These are phyloP conservation scores for Piliocolobus tephrosceles DNA, from an alignment of 2,113 vertebrate species.

Conservation along the genomic window DNA sequence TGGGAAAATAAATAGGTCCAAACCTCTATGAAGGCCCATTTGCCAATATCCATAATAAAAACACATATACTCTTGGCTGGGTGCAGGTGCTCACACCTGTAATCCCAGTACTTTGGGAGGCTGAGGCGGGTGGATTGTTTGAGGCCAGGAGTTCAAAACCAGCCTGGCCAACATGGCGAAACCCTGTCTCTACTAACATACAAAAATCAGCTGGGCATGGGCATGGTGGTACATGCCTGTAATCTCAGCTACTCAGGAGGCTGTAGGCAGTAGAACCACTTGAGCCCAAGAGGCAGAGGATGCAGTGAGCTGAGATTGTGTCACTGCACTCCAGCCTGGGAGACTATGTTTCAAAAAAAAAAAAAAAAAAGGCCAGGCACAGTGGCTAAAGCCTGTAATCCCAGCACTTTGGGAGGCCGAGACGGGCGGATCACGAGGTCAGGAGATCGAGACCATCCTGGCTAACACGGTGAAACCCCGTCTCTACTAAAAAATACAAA, in stretches of 20 bases:
- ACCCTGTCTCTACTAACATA: not conserved
- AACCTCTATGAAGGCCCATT: not conserved
- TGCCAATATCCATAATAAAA: conserved; percentile 16
- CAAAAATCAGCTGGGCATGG: not conserved
- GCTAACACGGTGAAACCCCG: too few relatives aligned
- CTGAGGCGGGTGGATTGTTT: too few relatives aligned
- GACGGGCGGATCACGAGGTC: too few relatives aligned
- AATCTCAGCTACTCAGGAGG: not conserved
- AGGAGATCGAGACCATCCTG: too few relatives aligned
- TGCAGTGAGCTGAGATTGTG: not conserved
- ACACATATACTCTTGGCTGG: not conserved
- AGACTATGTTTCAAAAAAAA: not conserved
- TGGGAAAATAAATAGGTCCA: not conserved
- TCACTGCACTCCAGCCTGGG: not conserved
- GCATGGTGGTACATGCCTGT: not conserved
- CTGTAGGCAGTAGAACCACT: not conserved
- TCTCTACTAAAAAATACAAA: too few relatives aligned
- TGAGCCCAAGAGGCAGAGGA: not conserved
- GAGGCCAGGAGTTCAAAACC: not conserved
- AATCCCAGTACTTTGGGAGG: not conserved
- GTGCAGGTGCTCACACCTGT: not conserved
- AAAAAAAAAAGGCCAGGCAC: too few relatives aligned
- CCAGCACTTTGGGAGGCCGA: too few relatives aligned
- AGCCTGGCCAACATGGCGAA: not conserved
- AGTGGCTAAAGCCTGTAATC: too few relatives aligned